phyloP scores from a whole-genome alignment of 2,797 vertebrate species.

The Macrochelys suwanniensis region DNA sequence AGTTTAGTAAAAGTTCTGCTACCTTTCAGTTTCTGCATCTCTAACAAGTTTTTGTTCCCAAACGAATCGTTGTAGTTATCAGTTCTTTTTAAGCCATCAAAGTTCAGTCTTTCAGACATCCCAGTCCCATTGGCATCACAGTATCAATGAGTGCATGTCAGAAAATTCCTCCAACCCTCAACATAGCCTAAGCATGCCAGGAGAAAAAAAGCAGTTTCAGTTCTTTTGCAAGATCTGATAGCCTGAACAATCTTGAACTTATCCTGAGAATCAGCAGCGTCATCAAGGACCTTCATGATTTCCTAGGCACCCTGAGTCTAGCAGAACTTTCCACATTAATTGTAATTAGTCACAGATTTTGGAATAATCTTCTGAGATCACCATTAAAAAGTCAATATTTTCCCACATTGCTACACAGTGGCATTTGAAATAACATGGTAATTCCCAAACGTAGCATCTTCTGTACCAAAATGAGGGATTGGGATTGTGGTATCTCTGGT shows the following conservation, averaged over 20 bases:
- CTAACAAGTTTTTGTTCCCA: neutral
- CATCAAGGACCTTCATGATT: slow-evolving; percentile 48
- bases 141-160: neutral
- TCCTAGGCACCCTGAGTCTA: slow-evolving; percentile 25
- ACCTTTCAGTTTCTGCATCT: neutral
- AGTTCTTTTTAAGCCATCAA: neutral
- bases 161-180: neutral
- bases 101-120: neutral
- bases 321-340: slow-evolving; percentile 61
- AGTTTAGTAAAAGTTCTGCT: neutral
- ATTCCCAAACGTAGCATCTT: slow-evolving; percentile 21
- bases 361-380: slow-evolving; percentile 35
- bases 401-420: slow-evolving; percentile 1
- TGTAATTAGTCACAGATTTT: slow-evolving; percentile 53
- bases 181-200: neutral
- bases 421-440: neutral
- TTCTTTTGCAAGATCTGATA: slow-evolving; percentile 36
- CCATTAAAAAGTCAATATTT: slow-evolving; percentile 45
- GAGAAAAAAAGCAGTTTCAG: neutral
- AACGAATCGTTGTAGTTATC: neutral
- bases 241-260: slow-evolving; percentile 53
- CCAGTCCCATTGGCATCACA: neutral
- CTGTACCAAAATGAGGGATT: neutral
- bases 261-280: slow-evolving; percentile 24
- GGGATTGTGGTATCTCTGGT: neutral